Conservation (phyloP, 35 echinoderm and acorn worm genomes). For the Acanthaster planci region DNA sequence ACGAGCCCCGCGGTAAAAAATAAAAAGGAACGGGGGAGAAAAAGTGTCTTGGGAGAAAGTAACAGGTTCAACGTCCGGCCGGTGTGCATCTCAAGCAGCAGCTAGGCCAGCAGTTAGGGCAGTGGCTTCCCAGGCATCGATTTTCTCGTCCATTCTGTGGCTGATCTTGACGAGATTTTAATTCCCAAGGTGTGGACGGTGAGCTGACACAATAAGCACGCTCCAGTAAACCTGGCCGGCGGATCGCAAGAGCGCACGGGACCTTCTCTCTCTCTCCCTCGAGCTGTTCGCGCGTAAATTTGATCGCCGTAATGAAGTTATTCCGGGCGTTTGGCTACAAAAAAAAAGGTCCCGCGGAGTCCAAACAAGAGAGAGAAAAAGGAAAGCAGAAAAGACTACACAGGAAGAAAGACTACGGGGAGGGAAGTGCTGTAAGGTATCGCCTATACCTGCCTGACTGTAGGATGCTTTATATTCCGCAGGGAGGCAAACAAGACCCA, state of each 20-base stretch:
- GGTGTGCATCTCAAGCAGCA: not conserved
- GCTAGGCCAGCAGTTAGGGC: no score
- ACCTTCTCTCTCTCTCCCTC: no score
- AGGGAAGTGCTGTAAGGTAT: not conserved
- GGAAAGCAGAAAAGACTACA: not conserved
- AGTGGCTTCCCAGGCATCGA: not conserved
- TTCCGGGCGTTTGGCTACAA: conserved; percentile 22
- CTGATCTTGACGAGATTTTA: conserved; percentile 24
- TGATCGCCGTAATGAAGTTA: conserved; percentile 31
- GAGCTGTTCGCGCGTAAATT: conserved; percentile 17
- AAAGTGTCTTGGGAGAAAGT: not conserved
- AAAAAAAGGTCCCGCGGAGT: not conserved
- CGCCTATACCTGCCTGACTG: not conserved
- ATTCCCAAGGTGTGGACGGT: not conserved
- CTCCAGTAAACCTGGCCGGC: no score
- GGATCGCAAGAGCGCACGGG: no score
- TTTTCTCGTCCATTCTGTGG: not conserved
- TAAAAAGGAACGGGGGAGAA: not conserved
- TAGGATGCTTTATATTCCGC: not conserved
- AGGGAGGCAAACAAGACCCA: not conserved
- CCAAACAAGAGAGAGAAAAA: not conserved
- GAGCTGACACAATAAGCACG: no score
- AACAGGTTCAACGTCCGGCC: conserved; percentile 24
- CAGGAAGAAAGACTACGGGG: not conserved
- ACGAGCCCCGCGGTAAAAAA: conserved; percentile 3